Evolutionary conservation across 1,140 invertebrate genomes (phyloP), one percentile per base, ranked within the genome.

Genomic region (Babylonia areolata): DNA sequence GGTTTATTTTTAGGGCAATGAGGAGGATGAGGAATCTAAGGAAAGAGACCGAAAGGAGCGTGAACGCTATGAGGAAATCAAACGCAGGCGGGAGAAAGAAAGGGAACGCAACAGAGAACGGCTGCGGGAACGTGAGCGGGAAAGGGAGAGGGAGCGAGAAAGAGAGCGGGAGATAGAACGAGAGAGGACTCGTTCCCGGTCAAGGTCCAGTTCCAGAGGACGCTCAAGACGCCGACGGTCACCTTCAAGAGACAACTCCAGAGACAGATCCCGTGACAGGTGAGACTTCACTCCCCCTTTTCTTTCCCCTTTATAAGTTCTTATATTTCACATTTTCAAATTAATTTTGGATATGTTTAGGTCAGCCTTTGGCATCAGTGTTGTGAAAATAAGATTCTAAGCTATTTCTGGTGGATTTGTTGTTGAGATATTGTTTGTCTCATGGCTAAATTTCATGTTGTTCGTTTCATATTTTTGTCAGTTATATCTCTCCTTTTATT

Each of bases 191-290:
- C 83, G 90, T 73, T 91, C 91, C 82, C 85, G 91, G 73, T 92
- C 93, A 54, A 81, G 88, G 69, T 92, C 92, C n/a, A 86, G 91
- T 71, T 89, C 90, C 37, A 88, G 93, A 86, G 42, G 84, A 35
- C 71, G 93, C 85, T 91, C 90, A 33, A 85, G 86, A 37, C 87
- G 87, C 28, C 88, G 89, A 64, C 85, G 91, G 28, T 88, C 87
- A 17, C 94, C 96, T 71, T 87, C 86, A 23, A 86, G 89, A 75
- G 86, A 88, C 51, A 85, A 79, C 33, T 85, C 86, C 31, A 86
- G 91, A 39, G 87, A 91, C 81, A 95, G 96, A 79, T 97, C 97
- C 92, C 96, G 97, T 93, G 97, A 99, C 85, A 92, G 82, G 85
- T 85, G 80, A 51, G 17, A 51, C 17, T 51, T 51, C 46, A n/a